Percentiles rank a stretch among this genome's conserved stretches.
phyloP scores from a whole-genome alignment of 2,797 vertebrate species.

The Lutjanus campechanus region DNA sequence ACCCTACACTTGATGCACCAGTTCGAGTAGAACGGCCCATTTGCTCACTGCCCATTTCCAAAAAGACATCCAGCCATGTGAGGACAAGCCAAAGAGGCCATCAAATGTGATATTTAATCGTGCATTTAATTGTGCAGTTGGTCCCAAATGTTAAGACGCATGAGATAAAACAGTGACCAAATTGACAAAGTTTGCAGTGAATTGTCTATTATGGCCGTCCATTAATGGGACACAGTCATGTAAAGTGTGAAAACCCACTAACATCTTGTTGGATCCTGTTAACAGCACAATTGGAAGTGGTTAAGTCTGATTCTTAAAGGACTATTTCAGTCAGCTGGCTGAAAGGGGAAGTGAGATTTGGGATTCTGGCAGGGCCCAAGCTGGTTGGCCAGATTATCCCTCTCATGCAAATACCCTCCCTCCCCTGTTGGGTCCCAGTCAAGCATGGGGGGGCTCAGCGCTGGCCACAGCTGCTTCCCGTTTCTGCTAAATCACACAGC shows the following conservation, averaged over 20 bases:
- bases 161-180: background rate
- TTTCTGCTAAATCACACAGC: constrained; percentile 88
- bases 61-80: background rate
- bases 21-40: background rate
- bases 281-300: constrained; percentile 34
- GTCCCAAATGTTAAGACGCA: constrained; percentile 15
- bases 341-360: constrained; percentile 93
- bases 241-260: background rate
- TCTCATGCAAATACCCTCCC: constrained; percentile 95
- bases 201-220: background rate
- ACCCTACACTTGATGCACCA: too few relatives aligned
- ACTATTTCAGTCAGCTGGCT: constrained; percentile 65
- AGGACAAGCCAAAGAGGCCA: background rate
- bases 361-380: constrained; percentile 90
- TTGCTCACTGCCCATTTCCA: background rate
- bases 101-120: background rate
- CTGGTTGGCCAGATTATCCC: constrained; percentile 93
- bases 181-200: background rate
- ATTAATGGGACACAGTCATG: constrained; percentile 19
- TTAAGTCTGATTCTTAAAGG: constrained; percentile 61
- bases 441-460: constrained; percentile 84
- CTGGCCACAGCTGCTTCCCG: constrained; percentile 94
- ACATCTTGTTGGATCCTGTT: constrained; percentile 36
- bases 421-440: constrained; percentile 89
- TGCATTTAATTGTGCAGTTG: background rate